Evolutionary conservation across 1,140 invertebrate genomes (phyloP), one percentile per base, ranked within the genome.

Genomic region (Hyphantria cunea): DNA sequence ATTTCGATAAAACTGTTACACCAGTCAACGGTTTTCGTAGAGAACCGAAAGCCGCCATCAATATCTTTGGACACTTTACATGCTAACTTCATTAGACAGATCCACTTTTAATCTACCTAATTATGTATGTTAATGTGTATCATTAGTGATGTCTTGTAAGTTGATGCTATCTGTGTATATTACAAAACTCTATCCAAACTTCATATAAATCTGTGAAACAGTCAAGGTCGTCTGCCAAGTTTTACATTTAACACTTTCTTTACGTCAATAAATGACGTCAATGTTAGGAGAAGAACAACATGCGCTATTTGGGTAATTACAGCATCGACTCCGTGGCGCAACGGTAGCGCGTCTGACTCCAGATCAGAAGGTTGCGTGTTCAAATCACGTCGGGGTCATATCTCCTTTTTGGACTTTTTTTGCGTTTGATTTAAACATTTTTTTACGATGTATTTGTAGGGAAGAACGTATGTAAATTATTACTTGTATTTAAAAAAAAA

Each of bases 301-400:
- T 12, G n/a, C 1, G 17, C 4, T 61, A 70, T 75, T 71, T 73
- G 60, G 42, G 0, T 4, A 0, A 0, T 0, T 0, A 10, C 0
- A 0, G 6, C 67, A 76, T 73, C 70, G 94, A 95, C 95, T 95
- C 94, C 95, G 96, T 97, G 96, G 96, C 96, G 96, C 96, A 97
- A 58, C 55, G 55, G 55, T 58, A 58, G 55, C 55, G 55, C 55
- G 55, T 58, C 55, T 58, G 55, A 58, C 55, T 58, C 55, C 55
- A 58, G 55, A 58, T 58, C 55, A 58, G 55, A 58, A 58, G 55
- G 55, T 58, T 58, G 55, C 55, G 55, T 58, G 55, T 58, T 58
- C 55, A 58, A 58, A 58, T 58, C 55, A 58, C 55, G 55, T 58
- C 55, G 55, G 55, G 55, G 55, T 58, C 55, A 33, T 12, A 12